These are phyloP conservation scores for Chymomyza caudatula DNA, from an alignment of 2,888 invertebrate species.

Conservation along the genomic window DNA sequence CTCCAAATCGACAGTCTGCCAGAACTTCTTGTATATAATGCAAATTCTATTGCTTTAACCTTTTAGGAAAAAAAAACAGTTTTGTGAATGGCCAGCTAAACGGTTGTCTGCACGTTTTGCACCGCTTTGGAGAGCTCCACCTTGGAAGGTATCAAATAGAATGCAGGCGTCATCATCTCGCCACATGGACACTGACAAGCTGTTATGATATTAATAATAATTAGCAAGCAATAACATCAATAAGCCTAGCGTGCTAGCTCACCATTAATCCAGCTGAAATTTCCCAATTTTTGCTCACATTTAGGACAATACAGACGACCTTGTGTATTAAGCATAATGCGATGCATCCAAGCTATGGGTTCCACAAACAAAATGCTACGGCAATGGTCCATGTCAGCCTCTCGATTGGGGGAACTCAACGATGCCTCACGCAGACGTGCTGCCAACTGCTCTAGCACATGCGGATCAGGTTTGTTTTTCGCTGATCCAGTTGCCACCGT, in stretches of 20 bases:
- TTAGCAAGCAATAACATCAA: background rate
- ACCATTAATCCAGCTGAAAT: conserved; percentile 94
- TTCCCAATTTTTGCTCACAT: conserved; percentile 90
- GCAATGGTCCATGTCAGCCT: conserved; percentile 78
- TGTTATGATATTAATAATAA: conserved; percentile 58
- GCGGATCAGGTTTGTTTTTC: conserved; percentile 36
- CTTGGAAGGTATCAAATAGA: conserved; percentile 93
- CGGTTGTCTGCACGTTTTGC: conserved; percentile 91
- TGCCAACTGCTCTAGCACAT: conserved; percentile 72
- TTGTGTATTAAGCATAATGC: conserved; percentile 83
- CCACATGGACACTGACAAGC: conserved; percentile 95
- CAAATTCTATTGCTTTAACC: background rate
- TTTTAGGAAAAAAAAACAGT: background rate
- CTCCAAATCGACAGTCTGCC: no score
- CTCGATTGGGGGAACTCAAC: conserved; percentile 47
- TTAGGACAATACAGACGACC: conserved; percentile 93
- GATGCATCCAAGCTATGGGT: conserved; percentile 93
- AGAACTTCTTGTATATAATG: no score
- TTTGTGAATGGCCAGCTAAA: conserved; percentile 76
- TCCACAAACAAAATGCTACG: conserved; percentile 90
- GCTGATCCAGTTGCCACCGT: conserved; percentile 7
- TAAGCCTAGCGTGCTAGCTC: background rate
- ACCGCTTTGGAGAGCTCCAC: conserved; percentile 93
- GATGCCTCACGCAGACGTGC: conserved; percentile 70
- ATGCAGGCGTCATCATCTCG: conserved; percentile 92